Evolutionary conservation across 2,888 invertebrate species (phyloP), one percentile per base, ranked within the genome.

Genomic region (Anthophora plumipes): DNA sequence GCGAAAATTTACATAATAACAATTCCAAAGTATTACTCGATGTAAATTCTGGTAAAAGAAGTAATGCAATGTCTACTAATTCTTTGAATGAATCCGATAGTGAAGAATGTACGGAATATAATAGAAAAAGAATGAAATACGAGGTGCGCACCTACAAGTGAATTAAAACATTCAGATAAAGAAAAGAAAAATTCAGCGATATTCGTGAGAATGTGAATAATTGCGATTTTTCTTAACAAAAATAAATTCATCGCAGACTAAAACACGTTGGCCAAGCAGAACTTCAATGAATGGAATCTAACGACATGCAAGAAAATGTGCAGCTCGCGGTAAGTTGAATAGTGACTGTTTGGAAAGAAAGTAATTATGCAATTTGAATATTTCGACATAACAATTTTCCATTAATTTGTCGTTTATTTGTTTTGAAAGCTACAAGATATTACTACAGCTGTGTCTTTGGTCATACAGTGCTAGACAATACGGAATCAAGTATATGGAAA

Each of bases 1-100:
- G 37, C 11, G 76, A 85, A 39, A 64, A 67, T 64, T 41, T 71
- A 4, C 11, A 20, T 41, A 54, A 39, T 11, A 25, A 48, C 31
- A 9, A 60, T 59, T 64, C 76, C 8, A 85, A 87, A 76, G 63
- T 83, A 67, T 68, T 59, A 7, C 80, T 83, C 48, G 75, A 84
- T 50, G 61, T 74, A 20, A 83, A 78, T 69, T 50, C 57, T 20
- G 12, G 80, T 71, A 85, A 84, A 64, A 90, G 22, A 31, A 25
- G 57, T 31, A 84, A 91, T 52, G 80, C 82, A 12, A 88, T 89
- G 2, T 91, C 90, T 5, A 84, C 89, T 41, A 91, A 91, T 77
- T 90, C 91, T 2, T 73, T 87, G 31, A 90, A 90, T 41, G 68
- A 84, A 48, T 90, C 90, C 1, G 90, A 91, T 31, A 78, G 54